phyloP scores from a whole-genome alignment of 2,888 invertebrate genomes.

The Papilio demoleus region DNA sequence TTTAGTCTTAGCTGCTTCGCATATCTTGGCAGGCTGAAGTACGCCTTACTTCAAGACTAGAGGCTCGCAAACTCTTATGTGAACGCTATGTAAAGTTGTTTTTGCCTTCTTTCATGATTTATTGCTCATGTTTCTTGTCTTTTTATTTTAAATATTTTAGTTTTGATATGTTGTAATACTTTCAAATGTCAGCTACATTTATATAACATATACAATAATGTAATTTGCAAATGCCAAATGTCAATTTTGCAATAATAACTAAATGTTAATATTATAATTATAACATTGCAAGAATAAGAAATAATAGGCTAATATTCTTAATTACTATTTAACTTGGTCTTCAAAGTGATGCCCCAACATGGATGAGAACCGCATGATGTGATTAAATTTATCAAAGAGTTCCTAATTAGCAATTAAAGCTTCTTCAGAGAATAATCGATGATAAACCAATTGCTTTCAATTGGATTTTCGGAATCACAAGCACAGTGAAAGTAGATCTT shows the following conservation, averaged over 20 bases:
- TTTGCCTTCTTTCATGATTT: neutral
- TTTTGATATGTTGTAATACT: neutral
- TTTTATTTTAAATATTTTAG: neutral
- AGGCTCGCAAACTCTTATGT: neutral
- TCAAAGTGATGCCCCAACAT: too few species aligned
- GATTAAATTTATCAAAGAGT: neutral
- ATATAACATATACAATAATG: neutral
- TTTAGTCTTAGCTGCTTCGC: constrained; percentile 16
- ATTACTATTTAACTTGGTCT: neutral
- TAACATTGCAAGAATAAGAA: too few species aligned
- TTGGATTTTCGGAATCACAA: neutral
- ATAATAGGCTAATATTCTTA: neutral
- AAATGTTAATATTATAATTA: too few species aligned
- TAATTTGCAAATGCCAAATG: neutral
- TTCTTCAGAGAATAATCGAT: neutral
- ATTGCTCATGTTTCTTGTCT: neutral
- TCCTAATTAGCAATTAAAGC: neutral
- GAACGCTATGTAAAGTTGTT: neutral
- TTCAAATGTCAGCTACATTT: neutral
- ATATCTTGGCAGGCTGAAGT: constrained; percentile 23
- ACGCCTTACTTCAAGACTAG: constrained; percentile 22
- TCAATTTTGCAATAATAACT: neutral
- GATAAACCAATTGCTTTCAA: neutral
- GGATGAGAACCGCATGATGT: too few species aligned
- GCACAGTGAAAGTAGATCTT: neutral